These are phyloP conservation scores for Saturnia japonica DNA, from an alignment of 2,888 invertebrate genomes.

Conservation along the genomic window DNA sequence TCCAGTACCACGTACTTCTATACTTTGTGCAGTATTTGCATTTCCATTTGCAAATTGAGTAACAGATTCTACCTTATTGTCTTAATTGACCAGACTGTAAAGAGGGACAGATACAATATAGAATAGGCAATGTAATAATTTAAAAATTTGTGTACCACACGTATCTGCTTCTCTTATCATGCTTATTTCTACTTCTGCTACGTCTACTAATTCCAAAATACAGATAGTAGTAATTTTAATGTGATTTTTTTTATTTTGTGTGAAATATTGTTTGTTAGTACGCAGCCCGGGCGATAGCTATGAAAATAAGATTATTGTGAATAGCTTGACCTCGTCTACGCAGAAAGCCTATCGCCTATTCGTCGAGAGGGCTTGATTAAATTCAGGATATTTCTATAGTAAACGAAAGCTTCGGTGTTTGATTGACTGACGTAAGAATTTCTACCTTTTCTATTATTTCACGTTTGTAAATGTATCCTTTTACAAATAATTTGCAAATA, in stretches of 20 bases:
- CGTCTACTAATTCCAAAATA: no score
- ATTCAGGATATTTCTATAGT: conserved; percentile 12
- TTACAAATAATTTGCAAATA: not conserved
- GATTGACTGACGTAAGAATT: not conserved
- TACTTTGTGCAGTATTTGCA: not conserved
- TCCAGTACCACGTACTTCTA: not conserved
- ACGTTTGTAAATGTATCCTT: not conserved
- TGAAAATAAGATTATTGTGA: conserved; percentile 14
- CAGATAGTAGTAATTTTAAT: no score
- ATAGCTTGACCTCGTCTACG: conserved; percentile 14
- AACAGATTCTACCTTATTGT: not conserved
- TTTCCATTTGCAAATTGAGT: not conserved
- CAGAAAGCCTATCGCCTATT: conserved; percentile 8
- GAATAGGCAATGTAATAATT: no score
- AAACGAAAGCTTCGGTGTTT: conserved; percentile 10
- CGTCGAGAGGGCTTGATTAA: conserved; percentile 9
- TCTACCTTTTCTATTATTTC: not conserved
- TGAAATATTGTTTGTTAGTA: conserved; percentile 3
- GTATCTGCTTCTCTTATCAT: no score
- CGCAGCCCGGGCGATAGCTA: conserved; percentile 8
- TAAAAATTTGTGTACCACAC: no score
- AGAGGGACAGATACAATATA: no score
- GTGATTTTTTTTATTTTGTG: no score
- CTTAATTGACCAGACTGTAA: not conserved
- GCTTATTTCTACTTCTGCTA: no score